Base-by-base conservation (phyloP, 2,797 vertebrate species). In the Erethizon dorsatum region DNA sequence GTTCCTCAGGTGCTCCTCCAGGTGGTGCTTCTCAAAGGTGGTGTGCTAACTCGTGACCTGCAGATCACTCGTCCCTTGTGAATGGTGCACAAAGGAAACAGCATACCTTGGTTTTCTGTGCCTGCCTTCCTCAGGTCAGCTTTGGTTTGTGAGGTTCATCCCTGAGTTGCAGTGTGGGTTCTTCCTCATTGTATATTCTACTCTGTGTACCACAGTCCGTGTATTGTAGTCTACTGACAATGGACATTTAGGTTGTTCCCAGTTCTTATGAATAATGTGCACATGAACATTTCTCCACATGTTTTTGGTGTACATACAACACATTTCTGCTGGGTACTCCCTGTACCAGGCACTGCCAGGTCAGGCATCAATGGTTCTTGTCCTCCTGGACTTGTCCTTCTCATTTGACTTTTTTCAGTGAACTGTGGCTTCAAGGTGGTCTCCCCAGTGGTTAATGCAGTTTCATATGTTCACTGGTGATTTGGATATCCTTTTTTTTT, bases 1-100 rank as follows among this genome's bases (percentile, higher is more conserved):
- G 59, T 41, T 13, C 33, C 65, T 77, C 75, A 2, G 8, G 52
- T 24, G 20, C 63, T 57, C 12, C 80, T 59, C 54, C 71, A 45
- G 71, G 41, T 22, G 0, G 3, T 9, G 20, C 5, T 3, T 15
- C 26, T 85, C 28, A 2, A 18, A 17, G 52, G 18, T 8, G 33
- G 5, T 20, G n/a, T 50, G 31, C 5, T 37, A 1, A 14, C 17
- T 82, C 50, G 14, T 28, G 41, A 15, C 0, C 15, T 1, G 2
- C 6, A 4, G 20, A 12, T 33, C 2, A 0, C 61, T 52, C 28
- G 56, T 82, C 52, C 61, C 28, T 45, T 24, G 26, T 78, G 37
- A 47, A 67, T 45, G 18, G 15, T 31, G n/a, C 22, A n/a, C 41
- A 56, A 22, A 79, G 12, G 56, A 10, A 86, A 41, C 2, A 8